Evolutionary conservation across 2,888 invertebrate genomes (phyloP).

Genomic region (Trilocha varians): DNA sequence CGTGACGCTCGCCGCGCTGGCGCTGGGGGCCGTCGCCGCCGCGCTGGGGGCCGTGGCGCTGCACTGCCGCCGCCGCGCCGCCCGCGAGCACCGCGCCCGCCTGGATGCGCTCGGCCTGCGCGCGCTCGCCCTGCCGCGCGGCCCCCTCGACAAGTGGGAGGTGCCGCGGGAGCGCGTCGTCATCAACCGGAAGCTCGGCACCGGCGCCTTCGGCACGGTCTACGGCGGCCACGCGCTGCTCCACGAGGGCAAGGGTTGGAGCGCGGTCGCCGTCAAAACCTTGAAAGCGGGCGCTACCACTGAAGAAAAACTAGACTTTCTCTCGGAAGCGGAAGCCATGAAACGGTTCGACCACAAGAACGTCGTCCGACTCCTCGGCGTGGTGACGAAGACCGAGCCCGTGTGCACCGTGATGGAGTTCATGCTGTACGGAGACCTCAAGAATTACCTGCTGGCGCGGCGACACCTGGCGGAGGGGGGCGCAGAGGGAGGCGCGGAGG

Average conservation of each 20-base stretch:
- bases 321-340: conserved; percentile 95
- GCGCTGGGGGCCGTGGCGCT: conserved; percentile 34
- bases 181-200: conserved; percentile 87
- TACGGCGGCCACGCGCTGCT: conserved; percentile 91
- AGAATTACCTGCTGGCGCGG: conserved; percentile 88
- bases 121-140: conserved; percentile 35
- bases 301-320: conserved; percentile 91
- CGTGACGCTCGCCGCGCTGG: conserved; percentile 42
- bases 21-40: conserved; percentile 30
- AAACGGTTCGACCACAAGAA: conserved; percentile 93
- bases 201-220: conserved; percentile 94
- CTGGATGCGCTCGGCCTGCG: conserved; percentile 47
- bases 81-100: conserved; percentile 39
- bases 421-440: conserved; percentile 93
- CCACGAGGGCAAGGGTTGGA: conserved; percentile 76
- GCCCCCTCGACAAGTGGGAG: conserved; percentile 91
- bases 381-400: conserved; percentile 89
- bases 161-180: conserved; percentile 87
- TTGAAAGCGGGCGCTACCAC: conserved; percentile 86
- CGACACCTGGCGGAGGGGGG: conserved; percentile 83
- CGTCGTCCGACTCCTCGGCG: conserved; percentile 87
- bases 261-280: conserved; percentile 91
- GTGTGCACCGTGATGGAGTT: conserved; percentile 95
- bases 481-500: conserved; percentile 80
- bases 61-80: conserved; percentile 42